Evolutionary conservation across 2,113 vertebrate genomes (phyloP), one percentile per base, ranked within the genome.

Genomic region (Monarcha castaneiventris): DNA sequence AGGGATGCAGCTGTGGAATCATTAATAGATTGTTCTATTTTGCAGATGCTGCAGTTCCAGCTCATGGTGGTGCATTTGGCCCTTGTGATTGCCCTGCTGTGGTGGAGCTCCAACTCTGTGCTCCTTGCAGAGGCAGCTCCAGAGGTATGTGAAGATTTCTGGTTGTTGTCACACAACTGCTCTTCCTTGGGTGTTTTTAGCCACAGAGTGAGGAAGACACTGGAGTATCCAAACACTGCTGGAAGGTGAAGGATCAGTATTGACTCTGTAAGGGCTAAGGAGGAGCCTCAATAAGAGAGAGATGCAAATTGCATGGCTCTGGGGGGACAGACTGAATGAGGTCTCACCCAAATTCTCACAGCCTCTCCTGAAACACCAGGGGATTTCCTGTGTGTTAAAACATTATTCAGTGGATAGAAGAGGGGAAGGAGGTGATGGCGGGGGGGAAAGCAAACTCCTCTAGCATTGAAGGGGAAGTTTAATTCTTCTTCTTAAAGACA

Each of bases 31-130:
- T 63, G 58, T 22, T 95, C 22, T 96, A 46, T 10, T 83, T 96
- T 85, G 52, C 94, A 98, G 98, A 98, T 98, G 98, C 84, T 97
- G 95, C 94, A 96, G 73, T 79, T 97, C 88, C 97, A 96, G 92
- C 44, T 93, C 48, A 30, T 75, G 26, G 94, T 82, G 61, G 71
- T 91, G 67, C 95, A 93, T 63, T 41, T 97, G 81, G 64, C 97
- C 77, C 94, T 98, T 44, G 87, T 92, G 71, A 27, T 97, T 61
- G 86, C 81, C 13, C 26, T 98, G 89, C 69, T 98, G 61, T 89
- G 93, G 59, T 97, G 97, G 97, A 93, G 73, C 37, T 90, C 96
- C 25, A 93, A 79, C 74, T 83, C 81, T 16, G 72, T 84, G 15
- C 87, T 91, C 69, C 94, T 96, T 2, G 21, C 52, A 5, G 89